Percentiles rank a stretch among this genome's conserved stretches.
Conservation (phyloP, 2,797 vertebrate species). For the Mormyrops boulengeri region DNA sequence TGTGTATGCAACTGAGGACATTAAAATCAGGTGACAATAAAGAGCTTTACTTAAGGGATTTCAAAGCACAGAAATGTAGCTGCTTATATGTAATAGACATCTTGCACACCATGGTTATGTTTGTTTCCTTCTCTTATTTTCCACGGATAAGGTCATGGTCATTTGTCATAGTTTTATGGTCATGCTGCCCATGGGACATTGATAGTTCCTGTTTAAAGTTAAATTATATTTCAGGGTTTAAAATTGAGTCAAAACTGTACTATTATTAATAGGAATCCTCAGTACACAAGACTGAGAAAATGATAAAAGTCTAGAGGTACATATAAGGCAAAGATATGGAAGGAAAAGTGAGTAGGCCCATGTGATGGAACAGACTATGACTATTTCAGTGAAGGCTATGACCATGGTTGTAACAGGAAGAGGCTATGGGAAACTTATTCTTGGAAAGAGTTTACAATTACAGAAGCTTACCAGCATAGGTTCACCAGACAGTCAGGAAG, state of each 20-base stretch:
- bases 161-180: not conserved
- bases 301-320: not conserved
- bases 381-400: not conserved
- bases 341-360: not conserved
- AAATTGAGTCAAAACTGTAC: not conserved
- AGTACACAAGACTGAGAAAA: not conserved
- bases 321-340: not conserved
- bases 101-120: not conserved
- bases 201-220: not conserved
- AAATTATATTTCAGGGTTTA: not conserved
- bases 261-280: not conserved
- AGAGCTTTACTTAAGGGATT: not conserved
- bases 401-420: not conserved
- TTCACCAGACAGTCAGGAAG: constrained; percentile 33
- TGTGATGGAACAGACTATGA: not conserved
- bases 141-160: not conserved
- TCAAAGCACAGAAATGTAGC: not conserved
- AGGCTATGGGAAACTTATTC: not conserved
- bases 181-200: not conserved
- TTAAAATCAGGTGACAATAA: not conserved
- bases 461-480: not conserved
- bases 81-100: not conserved
- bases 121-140: not conserved
- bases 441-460: not conserved
- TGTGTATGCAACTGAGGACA: not conserved